Base-by-base conservation (phyloP, 2,113 vertebrate genomes). In the Bubo scandiacus region DNA sequence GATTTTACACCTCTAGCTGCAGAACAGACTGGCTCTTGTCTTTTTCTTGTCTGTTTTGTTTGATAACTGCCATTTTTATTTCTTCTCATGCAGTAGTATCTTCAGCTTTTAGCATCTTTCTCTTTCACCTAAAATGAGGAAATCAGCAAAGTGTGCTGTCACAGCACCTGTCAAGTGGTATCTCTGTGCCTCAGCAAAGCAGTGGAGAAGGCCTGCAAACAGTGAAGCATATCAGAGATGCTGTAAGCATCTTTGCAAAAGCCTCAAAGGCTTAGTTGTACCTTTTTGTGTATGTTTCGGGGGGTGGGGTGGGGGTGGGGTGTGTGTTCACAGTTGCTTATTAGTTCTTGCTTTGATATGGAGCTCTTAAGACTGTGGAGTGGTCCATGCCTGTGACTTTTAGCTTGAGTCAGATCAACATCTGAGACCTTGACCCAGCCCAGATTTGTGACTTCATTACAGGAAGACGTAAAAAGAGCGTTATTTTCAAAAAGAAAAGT, bases 281-380 rank as follows among this genome's bases (percentile, higher is more conserved):
- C 7, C 4, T 47, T n/a, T 67, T 72, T 25, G 11, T 71, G 17
- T 54, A 13, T 40, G 15, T 45, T 68, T 65, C 27, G 5, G 7
- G 4, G 43, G 5, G 7, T 4, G 43, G 20, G 6, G 20, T 21
- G 4, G 21, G 5, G 2, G 21, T 43, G 15, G 1, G 11, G 1
- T 5, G 5, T 70, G 30, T 88, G 36, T 63, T 81, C 22, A 19
- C 30, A 58, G 55, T 81, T 86, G 40, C 5, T 21, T 92, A 12
- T 0, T 54, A 72, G 15, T 71, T 89, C 55, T 62, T n/a, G 22
- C 9, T 75, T 74, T 47, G 38, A 51, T 12, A 2, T 40, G 15
- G 26, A 74, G 16, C 45, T 85, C 29, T 63, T 63, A 54, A 47
- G 42, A 54, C 32, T 42, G 47, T 13, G 20, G 30, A 36, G 32